These are phyloP conservation scores for Zhuqinia jingwanae DNA, from an alignment of 2,888 invertebrate species.

Conservation along the genomic window DNA sequence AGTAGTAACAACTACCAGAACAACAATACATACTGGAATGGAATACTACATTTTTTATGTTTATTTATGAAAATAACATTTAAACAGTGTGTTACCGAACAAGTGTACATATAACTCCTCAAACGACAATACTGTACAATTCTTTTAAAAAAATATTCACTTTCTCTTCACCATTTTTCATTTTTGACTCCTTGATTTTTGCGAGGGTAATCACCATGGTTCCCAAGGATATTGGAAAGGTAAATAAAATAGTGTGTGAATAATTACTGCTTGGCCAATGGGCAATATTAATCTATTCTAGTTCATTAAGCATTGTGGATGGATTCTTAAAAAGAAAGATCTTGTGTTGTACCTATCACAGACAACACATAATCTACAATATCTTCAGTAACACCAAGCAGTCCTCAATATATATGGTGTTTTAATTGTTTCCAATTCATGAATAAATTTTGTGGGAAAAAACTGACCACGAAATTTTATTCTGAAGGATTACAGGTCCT, in stretches of 20 bases:
- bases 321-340: no score
- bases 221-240: conserved; percentile 63
- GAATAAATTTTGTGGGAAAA: not conserved
- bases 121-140: not conserved
- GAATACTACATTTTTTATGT: conserved; percentile 9
- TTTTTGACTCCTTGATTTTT: no score
- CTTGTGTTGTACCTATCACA: no score
- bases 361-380: no score
- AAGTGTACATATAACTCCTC: not conserved
- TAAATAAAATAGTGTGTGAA: conserved; percentile 18
- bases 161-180: not conserved
- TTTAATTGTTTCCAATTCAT: no score
- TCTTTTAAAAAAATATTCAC: not conserved
- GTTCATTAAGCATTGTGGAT: no score
- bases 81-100: not conserved
- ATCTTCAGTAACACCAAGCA: no score
- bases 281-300: no score
- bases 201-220: conserved; percentile 45
- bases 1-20: not conserved
- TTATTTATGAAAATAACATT: conserved; percentile 10
- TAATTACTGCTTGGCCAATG: no score
- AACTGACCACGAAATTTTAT: not conserved
- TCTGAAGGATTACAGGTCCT: conserved; percentile 13
- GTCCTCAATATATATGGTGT: no score
- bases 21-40: not conserved